phyloP scores from a whole-genome alignment of 2,888 invertebrate genomes.

The Leptura quadrifasciata region DNA sequence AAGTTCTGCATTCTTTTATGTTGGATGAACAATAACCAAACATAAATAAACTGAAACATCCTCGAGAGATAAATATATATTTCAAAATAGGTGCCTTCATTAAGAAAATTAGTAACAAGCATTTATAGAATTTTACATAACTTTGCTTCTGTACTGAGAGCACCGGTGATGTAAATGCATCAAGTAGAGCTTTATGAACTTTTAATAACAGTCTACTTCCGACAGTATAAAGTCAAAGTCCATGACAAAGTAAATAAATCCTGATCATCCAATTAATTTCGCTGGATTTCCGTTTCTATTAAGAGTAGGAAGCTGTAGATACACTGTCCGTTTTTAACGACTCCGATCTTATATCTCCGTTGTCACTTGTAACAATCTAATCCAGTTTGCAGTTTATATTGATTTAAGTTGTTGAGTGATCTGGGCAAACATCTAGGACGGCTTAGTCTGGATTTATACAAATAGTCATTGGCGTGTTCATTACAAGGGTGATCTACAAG shows the following conservation, averaged over 20 bases:
- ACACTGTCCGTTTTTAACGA: constrained; percentile 43
- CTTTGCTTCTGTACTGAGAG: background rate
- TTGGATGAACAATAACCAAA: no score
- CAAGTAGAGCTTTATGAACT: constrained; percentile 11
- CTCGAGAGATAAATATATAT: background rate
- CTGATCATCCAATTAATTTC: constrained; percentile 35
- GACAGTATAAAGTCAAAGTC: constrained; percentile 26
- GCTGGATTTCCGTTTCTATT: constrained; percentile 40
- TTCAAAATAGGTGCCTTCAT: background rate
- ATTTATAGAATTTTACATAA: background rate
- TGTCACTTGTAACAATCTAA: constrained; percentile 57
- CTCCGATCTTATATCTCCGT: constrained; percentile 41
- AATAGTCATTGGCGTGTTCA: constrained; percentile 24
- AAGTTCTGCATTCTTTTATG: no score
- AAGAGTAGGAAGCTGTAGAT: constrained; percentile 32
- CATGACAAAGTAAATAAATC: constrained; percentile 35
- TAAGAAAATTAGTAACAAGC: background rate
- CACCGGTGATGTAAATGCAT: background rate
- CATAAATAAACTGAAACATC: no score
- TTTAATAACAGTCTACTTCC: constrained; percentile 10
- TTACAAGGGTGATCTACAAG: constrained; percentile 13
- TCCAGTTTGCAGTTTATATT: constrained; percentile 56
- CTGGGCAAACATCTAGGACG: constrained; percentile 47
- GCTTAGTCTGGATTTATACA: constrained; percentile 46
- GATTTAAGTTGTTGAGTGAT: constrained; percentile 46